These are phyloP conservation scores for Tethea ocularis DNA, from an alignment of 2,888 invertebrate species.

Conservation along the genomic window DNA sequence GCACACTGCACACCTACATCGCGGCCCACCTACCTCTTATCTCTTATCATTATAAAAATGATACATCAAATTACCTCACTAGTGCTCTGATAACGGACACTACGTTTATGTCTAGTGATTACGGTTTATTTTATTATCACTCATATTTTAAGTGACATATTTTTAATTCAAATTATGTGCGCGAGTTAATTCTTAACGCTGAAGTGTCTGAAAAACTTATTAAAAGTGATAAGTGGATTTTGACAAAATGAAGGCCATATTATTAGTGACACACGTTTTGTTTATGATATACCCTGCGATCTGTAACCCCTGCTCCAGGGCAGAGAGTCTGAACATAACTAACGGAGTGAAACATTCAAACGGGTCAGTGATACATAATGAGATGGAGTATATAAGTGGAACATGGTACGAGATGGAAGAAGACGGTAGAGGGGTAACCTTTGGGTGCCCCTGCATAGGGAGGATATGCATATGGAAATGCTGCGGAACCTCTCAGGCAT, in stretches of 20 bases:
- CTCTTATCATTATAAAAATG: constrained; percentile 68
- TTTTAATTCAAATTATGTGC: constrained; percentile 19
- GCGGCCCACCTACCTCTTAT: constrained; percentile 54
- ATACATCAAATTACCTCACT: constrained; percentile 74
- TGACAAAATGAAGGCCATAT: constrained; percentile 45
- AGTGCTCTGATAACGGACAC: constrained; percentile 63
- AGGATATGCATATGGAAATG: constrained; percentile 69
- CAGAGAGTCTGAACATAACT: constrained; percentile 67
- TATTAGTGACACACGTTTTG: constrained; percentile 32
- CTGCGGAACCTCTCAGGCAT: constrained; percentile 51
- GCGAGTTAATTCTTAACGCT: constrained; percentile 8
- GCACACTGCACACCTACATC: constrained; percentile 22
- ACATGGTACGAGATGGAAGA: constrained; percentile 59
- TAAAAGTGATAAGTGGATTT: constrained; percentile 24
- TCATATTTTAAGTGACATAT: constrained; percentile 31
- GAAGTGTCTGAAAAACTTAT: constrained; percentile 20
- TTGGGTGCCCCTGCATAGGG: constrained; percentile 71
- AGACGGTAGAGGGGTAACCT: constrained; percentile 35
- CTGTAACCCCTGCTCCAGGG: constrained; percentile 52
- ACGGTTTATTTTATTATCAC: constrained; percentile 47
- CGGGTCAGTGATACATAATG: constrained; percentile 57
- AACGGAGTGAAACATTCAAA: constrained; percentile 50
- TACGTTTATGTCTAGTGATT: constrained; percentile 47
- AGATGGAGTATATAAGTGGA: constrained; percentile 53
- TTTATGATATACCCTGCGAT: constrained; percentile 28